These are phyloP conservation scores for Cotesia typhae DNA, from an alignment of 1,140 invertebrate genomes.

Conservation along the genomic window DNA sequence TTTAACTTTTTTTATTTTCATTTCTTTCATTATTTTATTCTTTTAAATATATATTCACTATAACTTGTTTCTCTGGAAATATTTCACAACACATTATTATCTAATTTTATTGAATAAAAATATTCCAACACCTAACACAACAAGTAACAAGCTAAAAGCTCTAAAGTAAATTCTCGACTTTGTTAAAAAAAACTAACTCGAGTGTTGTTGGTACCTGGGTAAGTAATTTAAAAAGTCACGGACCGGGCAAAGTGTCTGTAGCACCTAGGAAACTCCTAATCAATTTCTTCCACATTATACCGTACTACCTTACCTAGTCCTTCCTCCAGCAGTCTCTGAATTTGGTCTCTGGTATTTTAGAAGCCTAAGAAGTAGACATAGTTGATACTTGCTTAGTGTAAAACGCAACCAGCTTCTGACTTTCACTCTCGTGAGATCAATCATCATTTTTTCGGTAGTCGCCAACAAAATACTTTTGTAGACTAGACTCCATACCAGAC, in stretches of 20 bases:
- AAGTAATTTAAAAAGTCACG: slow-evolving; percentile 20
- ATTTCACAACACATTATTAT: slow-evolving; percentile 12
- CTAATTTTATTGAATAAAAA: neutral
- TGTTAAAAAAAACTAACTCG: neutral
- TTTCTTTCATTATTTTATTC: slow-evolving; percentile 6
- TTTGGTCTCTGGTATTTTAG: neutral
- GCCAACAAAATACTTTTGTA: too few species aligned
- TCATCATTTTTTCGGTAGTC: slow-evolving; percentile 1
- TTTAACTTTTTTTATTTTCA: neutral
- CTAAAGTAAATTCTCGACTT: neutral
- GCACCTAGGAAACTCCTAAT: slow-evolving; percentile 26
- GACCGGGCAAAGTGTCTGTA: neutral
- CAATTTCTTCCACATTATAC: slow-evolving; percentile 40
- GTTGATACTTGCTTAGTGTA: neutral
- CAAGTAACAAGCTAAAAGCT: too few species aligned
- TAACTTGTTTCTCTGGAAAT: slow-evolving; percentile 11
- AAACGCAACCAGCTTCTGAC: slow-evolving; percentile 26
- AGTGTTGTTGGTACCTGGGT: neutral
- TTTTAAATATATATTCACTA: neutral
- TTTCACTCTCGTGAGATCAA: slow-evolving; percentile 21
- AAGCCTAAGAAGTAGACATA: too few species aligned
- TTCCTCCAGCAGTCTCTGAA: too few species aligned
- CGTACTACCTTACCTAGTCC: slow-evolving; percentile 36
- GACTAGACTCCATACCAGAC: too few species aligned
- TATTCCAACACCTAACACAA: neutral